phyloP scores from a whole-genome alignment of 2,888 invertebrate species.

The Diloba caeruleocephala region DNA sequence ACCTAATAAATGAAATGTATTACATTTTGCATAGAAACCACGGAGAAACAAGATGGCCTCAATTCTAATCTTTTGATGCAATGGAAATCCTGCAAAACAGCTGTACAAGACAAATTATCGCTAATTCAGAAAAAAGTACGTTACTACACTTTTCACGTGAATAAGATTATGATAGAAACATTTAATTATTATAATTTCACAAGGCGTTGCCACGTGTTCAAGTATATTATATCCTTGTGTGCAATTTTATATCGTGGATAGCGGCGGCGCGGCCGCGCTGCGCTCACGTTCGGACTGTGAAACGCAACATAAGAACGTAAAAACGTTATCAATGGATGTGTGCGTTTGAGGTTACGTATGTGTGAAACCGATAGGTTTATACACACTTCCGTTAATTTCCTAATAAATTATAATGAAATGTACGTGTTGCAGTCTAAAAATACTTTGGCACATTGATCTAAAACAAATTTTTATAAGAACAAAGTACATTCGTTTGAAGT shows the following conservation, averaged over 20 bases:
- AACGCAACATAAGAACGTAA: slow-evolving; percentile 6
- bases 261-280: slow-evolving; percentile 10
- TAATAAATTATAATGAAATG: slow-evolving; percentile 18
- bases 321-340: slow-evolving; percentile 6
- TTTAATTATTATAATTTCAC: slow-evolving; percentile 16
- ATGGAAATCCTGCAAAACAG: slow-evolving; percentile 1
- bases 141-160: not conserved
- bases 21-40: slow-evolving; percentile 27
- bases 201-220: slow-evolving; percentile 11
- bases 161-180: not conserved
- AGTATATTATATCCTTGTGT: slow-evolving; percentile 16
- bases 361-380: slow-evolving; percentile 19
- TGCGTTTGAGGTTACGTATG: slow-evolving; percentile 1
- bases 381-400: slow-evolving; percentile 21
- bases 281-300: too few relatives aligned
- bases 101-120: not conserved
- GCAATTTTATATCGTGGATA: slow-evolving; percentile 25
- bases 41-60: slow-evolving; percentile 30
- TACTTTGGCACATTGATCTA: not conserved
- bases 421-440: not conserved
- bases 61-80: slow-evolving; percentile 10
- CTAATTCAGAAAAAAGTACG: slow-evolving; percentile 2
- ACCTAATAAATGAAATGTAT: slow-evolving; percentile 14
- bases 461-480: not conserved
- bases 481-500: not conserved